Conservation (phyloP, 1,140 invertebrate genomes). For the Latrodectus geometricus region DNA sequence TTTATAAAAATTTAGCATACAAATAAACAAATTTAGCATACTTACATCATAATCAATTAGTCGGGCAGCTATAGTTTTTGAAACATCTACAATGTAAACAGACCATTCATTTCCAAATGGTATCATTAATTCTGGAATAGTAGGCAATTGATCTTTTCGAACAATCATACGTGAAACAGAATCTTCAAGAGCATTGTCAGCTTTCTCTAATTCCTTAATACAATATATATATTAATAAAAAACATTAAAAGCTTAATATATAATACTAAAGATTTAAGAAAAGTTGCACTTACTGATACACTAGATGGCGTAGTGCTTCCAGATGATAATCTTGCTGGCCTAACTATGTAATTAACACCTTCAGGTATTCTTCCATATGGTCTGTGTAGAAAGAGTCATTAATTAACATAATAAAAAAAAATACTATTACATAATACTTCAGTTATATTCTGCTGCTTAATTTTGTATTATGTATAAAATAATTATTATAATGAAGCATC, state of each 20-base stretch:
- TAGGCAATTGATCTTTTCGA: not conserved
- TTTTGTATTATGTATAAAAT: too few species aligned
- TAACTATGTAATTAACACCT: conserved; percentile 31
- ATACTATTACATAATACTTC: not conserved
- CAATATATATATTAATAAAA: not conserved
- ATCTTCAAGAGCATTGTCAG: not conserved
- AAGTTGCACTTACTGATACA: conserved; percentile 30
- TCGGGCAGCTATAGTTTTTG: conserved; percentile 18
- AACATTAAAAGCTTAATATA: not conserved
- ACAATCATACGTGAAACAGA: not conserved
- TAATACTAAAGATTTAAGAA: not conserved
- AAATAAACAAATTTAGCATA: not conserved
- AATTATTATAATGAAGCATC: too few species aligned
- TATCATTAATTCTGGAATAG: conserved; percentile 31
- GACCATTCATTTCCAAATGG: conserved; percentile 49
- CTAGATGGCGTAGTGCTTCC: conserved; percentile 49
- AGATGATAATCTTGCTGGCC: conserved; percentile 24
- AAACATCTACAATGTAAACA: conserved; percentile 15
- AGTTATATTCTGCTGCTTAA: too few species aligned
- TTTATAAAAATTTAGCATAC: too few species aligned
- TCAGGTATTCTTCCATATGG: conserved; percentile 42
- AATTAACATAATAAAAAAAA: not conserved
- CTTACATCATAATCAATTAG: conserved; percentile 45
- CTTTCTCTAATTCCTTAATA: not conserved
- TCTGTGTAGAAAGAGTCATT: not conserved